A percentile compares a stretch with the other conserved stretches of the same genome.
Evolutionary conservation across 2,888 invertebrate genomes (phyloP).

Genomic region (Hyppa rectilinea): DNA sequence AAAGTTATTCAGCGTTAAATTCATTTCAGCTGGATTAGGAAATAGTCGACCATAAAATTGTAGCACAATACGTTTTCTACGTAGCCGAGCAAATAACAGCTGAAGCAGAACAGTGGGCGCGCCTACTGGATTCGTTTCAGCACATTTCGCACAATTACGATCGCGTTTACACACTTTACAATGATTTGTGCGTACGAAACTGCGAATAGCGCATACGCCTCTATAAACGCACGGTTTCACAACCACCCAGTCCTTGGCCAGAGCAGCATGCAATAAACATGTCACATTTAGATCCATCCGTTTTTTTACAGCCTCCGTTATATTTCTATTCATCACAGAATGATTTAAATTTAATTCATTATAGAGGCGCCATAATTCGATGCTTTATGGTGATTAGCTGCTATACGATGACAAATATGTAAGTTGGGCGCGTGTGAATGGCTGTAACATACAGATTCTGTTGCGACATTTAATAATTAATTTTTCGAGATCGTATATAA

Average conservation of each 20-base stretch:
- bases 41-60: slow-evolving; percentile 62
- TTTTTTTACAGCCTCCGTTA: slow-evolving; percentile 54
- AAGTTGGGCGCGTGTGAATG: slow-evolving; percentile 63
- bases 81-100: slow-evolving; percentile 58
- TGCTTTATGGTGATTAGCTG: slow-evolving; percentile 72
- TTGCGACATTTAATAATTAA: slow-evolving; percentile 68
- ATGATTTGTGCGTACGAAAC: slow-evolving; percentile 58
- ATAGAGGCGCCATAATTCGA: slow-evolving; percentile 65
- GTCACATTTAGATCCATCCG: slow-evolving; percentile 63
- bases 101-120: slow-evolving; percentile 65
- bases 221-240: slow-evolving; percentile 57
- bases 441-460: slow-evolving; percentile 67
- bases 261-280: slow-evolving; percentile 65
- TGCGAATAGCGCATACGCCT: slow-evolving; percentile 41
- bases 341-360: slow-evolving; percentile 64
- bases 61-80: slow-evolving; percentile 60
- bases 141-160: slow-evolving; percentile 68
- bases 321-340: slow-evolving; percentile 61
- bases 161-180: slow-evolving; percentile 67
- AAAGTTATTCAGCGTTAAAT: slow-evolving; percentile 50
- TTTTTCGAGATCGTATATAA: slow-evolving; percentile 70
- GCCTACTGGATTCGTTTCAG: slow-evolving; percentile 65
- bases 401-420: slow-evolving; percentile 69
- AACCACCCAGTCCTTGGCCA: slow-evolving; percentile 54
- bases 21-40: slow-evolving; percentile 54